Evolutionary conservation across 1,140 invertebrate species (phyloP), one percentile per base, ranked within the genome.

Genomic region (Saxidomus purpurata): DNA sequence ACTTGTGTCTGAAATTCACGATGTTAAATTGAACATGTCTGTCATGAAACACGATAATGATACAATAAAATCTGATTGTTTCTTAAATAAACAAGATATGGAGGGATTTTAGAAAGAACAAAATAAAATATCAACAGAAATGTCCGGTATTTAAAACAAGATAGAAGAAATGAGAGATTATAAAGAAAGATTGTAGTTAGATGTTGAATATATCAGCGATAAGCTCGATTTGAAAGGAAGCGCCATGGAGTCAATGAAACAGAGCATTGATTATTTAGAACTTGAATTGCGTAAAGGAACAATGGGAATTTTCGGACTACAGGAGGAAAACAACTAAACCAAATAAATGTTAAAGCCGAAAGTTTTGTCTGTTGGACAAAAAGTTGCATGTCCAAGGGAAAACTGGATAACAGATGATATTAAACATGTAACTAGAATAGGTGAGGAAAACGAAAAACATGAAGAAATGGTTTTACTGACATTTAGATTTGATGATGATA

Each of bases 401-500:
- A 17, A 6, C 9, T 81, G 4, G 1, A 81, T 8, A 6, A 3
- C 25, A 13, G 77, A 81, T 55, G 77, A 52, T 34, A 81, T 81
- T 8, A 81, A 59, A n/a, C 15, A 81, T 31, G 52, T 81, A 25
- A 13, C 31, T 11, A 36, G 25, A 36, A n/a, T 81, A 9, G 47
- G 47, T 59, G 77, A 59, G 15, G 15, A 6, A 17, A 43, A 47
- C 2, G 77, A 81, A 55, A 28, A 43, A 17, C 17, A 13, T 36
- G 15, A 81, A 3, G 13, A 11, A 31, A 38, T 81, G 52, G 52
- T 59, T 28, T 36, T 81, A 28, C 31, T 81, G 36, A 81, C 77
- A 81, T 81, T 81, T 36, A 34, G 77, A 38, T 59, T 28, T 59
- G 77, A 81, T 59, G 77, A 81, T 81, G 77, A 81, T 25, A 81